Conservation (phyloP, 2,797 vertebrate species). For the Sandelia bainsii region DNA sequence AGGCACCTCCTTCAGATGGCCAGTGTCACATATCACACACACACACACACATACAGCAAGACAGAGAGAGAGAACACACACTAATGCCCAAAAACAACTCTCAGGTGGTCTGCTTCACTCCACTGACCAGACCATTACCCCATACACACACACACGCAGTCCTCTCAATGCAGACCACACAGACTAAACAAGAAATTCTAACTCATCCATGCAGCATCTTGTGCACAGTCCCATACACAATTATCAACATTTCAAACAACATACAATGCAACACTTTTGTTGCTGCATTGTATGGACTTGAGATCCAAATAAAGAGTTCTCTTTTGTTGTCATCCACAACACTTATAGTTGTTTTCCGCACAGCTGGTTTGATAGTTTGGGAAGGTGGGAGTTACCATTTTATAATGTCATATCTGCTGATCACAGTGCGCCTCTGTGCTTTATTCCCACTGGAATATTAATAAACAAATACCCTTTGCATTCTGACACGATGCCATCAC, state of each 20-base stretch:
- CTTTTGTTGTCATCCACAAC: slow-evolving; percentile 34
- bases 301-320: slow-evolving; percentile 5
- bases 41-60: slow-evolving; percentile 38
- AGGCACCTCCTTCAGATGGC: slow-evolving; percentile 83
- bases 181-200: slow-evolving; percentile 69
- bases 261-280: too few species aligned
- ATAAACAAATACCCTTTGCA: slow-evolving; percentile 58
- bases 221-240: slow-evolving; percentile 23
- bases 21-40: slow-evolving; percentile 86
- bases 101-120: slow-evolving; percentile 88
- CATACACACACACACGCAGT: slow-evolving; percentile 51
- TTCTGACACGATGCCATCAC: slow-evolving; percentile 59
- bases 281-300: slow-evolving; percentile 7
- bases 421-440: slow-evolving; percentile 40
- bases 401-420: slow-evolving; percentile 44
- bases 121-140: slow-evolving; percentile 83
- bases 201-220: slow-evolving; percentile 45
- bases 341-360: slow-evolving; percentile 69
- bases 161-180: slow-evolving; percentile 73
- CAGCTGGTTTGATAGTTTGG: slow-evolving; percentile 62
- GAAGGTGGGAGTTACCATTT: slow-evolving; percentile 41
- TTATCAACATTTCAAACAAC: slow-evolving; percentile 54
- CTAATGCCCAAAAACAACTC: slow-evolving; percentile 88
- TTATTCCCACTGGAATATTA: slow-evolving; percentile 56
- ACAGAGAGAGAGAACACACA: slow-evolving; percentile 55